Base-by-base conservation (phyloP, 2,113 vertebrate species). In the Brachypodius melanocephalos region DNA sequence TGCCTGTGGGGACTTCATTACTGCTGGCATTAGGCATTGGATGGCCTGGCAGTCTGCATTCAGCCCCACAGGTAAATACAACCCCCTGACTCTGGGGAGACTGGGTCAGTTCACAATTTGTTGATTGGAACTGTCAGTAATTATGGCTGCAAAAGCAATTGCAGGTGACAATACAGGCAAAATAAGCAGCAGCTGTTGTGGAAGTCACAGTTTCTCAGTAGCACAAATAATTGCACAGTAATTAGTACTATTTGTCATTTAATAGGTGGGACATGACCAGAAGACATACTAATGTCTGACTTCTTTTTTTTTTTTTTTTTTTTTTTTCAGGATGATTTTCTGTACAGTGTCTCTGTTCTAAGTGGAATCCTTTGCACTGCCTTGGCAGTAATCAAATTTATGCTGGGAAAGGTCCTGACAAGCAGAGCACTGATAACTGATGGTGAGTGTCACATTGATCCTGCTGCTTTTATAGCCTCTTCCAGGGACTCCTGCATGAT, bases 391-490 rank as follows among this genome's bases (percentile, higher is more conserved):
- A 95, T 98, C 97, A 99, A 99, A 97, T 99, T 99, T 95, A 98
- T 99, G 98, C 97, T 99, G 98, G 99, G 99, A 55, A 98, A 98
- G 96, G 98, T 99, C 89, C 98, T 99, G 85, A 99, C 99, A 54
- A 99, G 99, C 97, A 98, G 99, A 96, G 99, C 99, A 3, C 98
- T 99, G 92, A 99, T 99, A 96, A 99, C 99, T 0, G 99, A 99
- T 32, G 99, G 99, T 99, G 98, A 96, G 99, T 98, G 66, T 63
- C 21, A 78, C 49, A 14, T 4, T 73, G 32, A 45, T 69, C 17
- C 59, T 69, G 40, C 59, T 75, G 75, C 36, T 34, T 72, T 92
- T 67, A 6, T 6, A 31, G 32, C 15, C 22, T 63, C 15, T 63
- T 85, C 69, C 51, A 72, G 62, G 61, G 29, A 54, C 16, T 26